Evolutionary conservation across 35 echinoderm and acorn worm genomes (phyloP).

Genomic region (Patiria miniata): DNA sequence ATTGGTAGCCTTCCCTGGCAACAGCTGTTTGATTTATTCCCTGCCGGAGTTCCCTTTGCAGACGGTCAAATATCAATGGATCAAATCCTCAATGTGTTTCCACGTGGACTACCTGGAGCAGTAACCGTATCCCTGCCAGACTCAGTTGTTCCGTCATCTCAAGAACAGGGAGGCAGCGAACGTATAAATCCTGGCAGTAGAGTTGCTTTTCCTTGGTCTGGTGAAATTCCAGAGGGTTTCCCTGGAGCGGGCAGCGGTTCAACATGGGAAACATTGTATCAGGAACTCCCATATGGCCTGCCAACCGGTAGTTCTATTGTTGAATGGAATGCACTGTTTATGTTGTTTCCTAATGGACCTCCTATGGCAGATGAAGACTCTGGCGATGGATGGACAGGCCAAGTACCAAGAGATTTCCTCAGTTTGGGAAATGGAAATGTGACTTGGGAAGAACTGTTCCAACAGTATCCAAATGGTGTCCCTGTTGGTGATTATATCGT

Average conservation of each 20-base stretch:
- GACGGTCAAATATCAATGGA: neutral
- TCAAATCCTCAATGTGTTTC: neutral
- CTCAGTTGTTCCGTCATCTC: too few relatives aligned
- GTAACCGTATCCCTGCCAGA: too few relatives aligned
- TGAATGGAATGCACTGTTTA: neutral
- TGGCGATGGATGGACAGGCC: neutral
- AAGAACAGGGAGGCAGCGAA: too few relatives aligned
- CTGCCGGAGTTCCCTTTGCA: neutral
- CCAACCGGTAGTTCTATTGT: neutral
- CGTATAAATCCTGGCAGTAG: too few relatives aligned
- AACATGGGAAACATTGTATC: constrained; percentile 6
- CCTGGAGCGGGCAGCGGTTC: neutral
- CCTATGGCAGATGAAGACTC: neutral
- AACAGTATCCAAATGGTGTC: neutral
- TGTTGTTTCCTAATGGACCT: constrained; percentile 6
- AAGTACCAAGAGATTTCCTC: neutral
- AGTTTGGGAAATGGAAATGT: neutral
- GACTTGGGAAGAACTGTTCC: neutral
- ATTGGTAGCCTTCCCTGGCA: neutral
- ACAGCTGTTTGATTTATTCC: neutral
- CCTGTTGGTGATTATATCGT: neutral
- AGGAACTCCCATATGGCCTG: neutral
- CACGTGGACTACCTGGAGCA: too few relatives aligned
- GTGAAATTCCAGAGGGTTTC: neutral
- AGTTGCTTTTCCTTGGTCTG: neutral